These are phyloP conservation scores for Poeciliopsis retropinna DNA, from an alignment of 2,113 vertebrate species.

Conservation along the genomic window DNA sequence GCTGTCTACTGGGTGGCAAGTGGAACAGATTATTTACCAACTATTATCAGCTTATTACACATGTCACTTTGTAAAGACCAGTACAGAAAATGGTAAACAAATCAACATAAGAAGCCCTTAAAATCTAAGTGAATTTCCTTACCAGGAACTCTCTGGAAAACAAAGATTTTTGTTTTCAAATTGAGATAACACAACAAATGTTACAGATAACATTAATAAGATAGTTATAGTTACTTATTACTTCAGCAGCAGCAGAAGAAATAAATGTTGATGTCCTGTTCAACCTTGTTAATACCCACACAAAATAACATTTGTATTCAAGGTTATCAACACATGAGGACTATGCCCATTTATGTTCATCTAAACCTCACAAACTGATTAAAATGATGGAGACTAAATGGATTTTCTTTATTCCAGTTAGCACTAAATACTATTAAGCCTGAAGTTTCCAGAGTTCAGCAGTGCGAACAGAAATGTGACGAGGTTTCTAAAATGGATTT, in stretches of 20 bases:
- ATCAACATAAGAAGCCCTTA: neutral
- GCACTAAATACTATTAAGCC: conserved; percentile 13
- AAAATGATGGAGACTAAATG: conserved; percentile 1
- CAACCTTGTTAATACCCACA: too few relatives aligned
- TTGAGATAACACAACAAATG: neutral
- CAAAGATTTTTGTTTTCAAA: neutral
- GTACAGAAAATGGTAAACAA: neutral
- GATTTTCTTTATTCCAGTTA: conserved; percentile 11
- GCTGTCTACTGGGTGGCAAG: too few relatives aligned
- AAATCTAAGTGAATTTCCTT: neutral
- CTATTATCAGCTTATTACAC: neutral
- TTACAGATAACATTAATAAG: neutral
- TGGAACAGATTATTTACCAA: neutral
- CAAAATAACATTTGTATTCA: neutral
- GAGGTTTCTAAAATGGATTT: conserved; percentile 33
- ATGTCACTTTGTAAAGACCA: neutral
- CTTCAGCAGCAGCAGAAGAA: neutral
- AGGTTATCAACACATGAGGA: neutral
- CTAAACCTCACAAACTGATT: neutral
- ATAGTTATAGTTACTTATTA: neutral
- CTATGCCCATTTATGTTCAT: neutral
- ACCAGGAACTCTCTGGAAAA: neutral
- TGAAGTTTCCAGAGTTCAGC: conserved; percentile 25
- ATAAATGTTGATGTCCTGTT: neutral
- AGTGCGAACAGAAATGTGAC: conserved; percentile 14